phyloP scores from a whole-genome alignment of 2,888 invertebrate genomes.

The Cenopis cana region DNA sequence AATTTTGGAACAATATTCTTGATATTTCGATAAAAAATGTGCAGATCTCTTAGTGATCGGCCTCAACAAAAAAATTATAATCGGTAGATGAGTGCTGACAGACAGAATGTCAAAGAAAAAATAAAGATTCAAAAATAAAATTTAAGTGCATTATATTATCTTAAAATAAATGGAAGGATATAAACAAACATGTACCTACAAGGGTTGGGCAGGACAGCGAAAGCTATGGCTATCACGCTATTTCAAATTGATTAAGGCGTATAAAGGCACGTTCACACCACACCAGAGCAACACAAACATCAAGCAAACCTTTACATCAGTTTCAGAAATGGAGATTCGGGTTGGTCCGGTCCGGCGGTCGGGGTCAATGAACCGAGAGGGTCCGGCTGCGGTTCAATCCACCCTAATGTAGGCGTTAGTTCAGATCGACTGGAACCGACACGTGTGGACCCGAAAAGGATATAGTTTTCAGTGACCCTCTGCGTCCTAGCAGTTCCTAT shows the following conservation, averaged over 20 bases:
- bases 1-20: too few relatives aligned
- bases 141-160: too few relatives aligned
- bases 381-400: conserved; percentile 10
- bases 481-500: not conserved
- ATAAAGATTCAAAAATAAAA: too few relatives aligned
- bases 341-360: not conserved
- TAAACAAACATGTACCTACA: too few relatives aligned
- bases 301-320: not conserved
- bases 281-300: not conserved
- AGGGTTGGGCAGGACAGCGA: too few relatives aligned
- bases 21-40: too few relatives aligned
- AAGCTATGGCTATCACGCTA: not conserved
- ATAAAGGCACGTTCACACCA: not conserved
- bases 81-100: too few relatives aligned
- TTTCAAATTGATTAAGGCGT: not conserved
- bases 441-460: conserved; percentile 2
- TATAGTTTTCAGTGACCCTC: not conserved
- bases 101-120: too few relatives aligned
- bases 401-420: conserved; percentile 23
- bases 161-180: too few relatives aligned
- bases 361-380: conserved; percentile 23
- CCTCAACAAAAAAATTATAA: too few relatives aligned
- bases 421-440: conserved; percentile 13
- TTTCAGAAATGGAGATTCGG: conserved; percentile 23
- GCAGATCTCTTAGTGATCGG: too few relatives aligned